Percentiles rank a stretch among this genome's conserved stretches.
phyloP scores from a whole-genome alignment of 2,113 vertebrate genomes.

The Lontra canadensis region DNA sequence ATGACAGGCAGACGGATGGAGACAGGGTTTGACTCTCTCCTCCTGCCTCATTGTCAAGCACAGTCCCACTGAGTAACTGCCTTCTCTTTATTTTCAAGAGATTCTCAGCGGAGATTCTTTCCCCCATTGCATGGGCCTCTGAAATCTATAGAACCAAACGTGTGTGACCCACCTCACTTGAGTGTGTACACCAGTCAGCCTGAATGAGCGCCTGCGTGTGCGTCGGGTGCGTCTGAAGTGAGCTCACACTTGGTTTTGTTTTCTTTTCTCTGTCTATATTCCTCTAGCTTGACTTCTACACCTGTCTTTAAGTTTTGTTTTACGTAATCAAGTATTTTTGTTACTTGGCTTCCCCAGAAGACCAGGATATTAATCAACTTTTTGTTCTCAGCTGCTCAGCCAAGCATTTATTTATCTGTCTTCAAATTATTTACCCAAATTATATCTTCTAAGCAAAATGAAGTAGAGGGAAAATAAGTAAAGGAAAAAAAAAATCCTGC shows the following conservation, averaged over 20 bases:
- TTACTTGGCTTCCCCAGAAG: background rate
- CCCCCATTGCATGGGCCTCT: background rate
- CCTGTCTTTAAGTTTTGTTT: slow-evolving; percentile 3
- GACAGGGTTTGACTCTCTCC: background rate
- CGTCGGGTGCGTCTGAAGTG: background rate
- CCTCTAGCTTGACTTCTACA: background rate
- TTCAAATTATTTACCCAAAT: slow-evolving; percentile 4
- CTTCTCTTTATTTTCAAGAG: background rate
- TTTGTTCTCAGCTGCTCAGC: background rate
- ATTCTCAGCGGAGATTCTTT: background rate
- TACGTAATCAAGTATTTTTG: background rate
- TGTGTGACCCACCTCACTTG: background rate
- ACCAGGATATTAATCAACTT: background rate
- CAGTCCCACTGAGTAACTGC: background rate
- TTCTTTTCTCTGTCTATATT: background rate
- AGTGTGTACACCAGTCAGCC: background rate
- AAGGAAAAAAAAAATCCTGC: background rate
- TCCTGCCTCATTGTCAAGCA: background rate
- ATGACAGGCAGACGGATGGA: background rate
- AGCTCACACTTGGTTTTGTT: background rate
- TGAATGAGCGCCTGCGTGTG: no score
- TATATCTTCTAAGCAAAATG: background rate
- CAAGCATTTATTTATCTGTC: background rate
- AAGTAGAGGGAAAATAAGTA: background rate
- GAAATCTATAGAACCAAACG: background rate